Percentiles rank a stretch among this genome's conserved stretches.
Conservation (phyloP, 2,113 vertebrate genomes). For the Miniopterus natalensis region DNA sequence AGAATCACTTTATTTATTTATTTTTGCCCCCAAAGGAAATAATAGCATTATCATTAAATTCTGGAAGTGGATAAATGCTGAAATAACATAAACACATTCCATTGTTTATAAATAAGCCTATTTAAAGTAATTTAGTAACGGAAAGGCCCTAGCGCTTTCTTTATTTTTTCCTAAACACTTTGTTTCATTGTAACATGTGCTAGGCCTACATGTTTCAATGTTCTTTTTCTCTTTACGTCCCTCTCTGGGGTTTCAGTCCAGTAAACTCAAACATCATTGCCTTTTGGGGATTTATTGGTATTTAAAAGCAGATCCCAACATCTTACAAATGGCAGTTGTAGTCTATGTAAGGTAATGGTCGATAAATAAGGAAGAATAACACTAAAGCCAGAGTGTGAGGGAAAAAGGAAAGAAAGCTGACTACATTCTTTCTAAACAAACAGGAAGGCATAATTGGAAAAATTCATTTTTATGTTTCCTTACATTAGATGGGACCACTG, state of each 20-base stretch:
- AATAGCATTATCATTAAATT: slow-evolving; percentile 56
- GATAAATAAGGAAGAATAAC: slow-evolving; percentile 84
- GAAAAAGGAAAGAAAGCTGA: slow-evolving; percentile 73
- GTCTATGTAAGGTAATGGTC: slow-evolving; percentile 74
- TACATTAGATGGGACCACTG: slow-evolving; percentile 86
- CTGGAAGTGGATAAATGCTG: slow-evolving; percentile 64
- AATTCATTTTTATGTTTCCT: slow-evolving; percentile 88
- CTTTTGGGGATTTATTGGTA: slow-evolving; percentile 70
- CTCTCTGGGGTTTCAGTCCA: slow-evolving; percentile 73
- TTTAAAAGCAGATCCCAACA: slow-evolving; percentile 77
- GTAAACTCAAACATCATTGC: slow-evolving; percentile 75
- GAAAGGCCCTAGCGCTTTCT: slow-evolving; percentile 66
- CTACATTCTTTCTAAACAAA: slow-evolving; percentile 85
- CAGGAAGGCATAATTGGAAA: slow-evolving; percentile 86
- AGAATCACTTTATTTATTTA: neutral
- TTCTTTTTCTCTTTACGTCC: slow-evolving; percentile 65
- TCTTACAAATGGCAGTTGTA: slow-evolving; percentile 79
- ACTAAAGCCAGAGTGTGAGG: slow-evolving; percentile 66
- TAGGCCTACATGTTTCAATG: slow-evolving; percentile 61
- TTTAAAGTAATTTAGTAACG: slow-evolving; percentile 72
- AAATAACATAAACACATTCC: slow-evolving; percentile 68
- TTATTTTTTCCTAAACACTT: slow-evolving; percentile 73
- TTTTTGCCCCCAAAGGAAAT: neutral
- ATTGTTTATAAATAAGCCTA: slow-evolving; percentile 75
- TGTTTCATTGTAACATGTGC: slow-evolving; percentile 51